A percentile compares a stretch with the other conserved stretches of the same genome.
Evolutionary conservation across 30 jellyfish, hydroid and myxozoan genomes (phyloP).

Genomic region (Mastigias papua): DNA sequence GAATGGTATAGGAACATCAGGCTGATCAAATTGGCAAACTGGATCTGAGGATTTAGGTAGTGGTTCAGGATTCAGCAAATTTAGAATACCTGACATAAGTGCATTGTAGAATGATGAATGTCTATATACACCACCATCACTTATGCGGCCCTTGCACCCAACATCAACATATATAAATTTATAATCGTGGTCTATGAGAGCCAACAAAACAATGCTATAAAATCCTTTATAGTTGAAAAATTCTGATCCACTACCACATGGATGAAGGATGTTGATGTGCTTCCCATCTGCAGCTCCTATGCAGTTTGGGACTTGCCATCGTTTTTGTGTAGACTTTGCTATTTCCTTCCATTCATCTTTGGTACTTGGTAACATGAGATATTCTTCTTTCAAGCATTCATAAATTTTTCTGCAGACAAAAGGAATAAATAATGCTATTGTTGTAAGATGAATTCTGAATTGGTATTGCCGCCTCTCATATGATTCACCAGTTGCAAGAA

Average conservation of each 20-base stretch:
- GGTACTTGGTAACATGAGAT: constrained; percentile 37
- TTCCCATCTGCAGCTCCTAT: constrained; percentile 76
- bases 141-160: constrained; percentile 79
- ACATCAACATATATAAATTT: constrained; percentile 61
- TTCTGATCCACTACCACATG: constrained; percentile 46
- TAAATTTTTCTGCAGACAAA: constrained; percentile 34
- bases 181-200: constrained; percentile 55
- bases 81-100: neutral
- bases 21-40: constrained; percentile 25
- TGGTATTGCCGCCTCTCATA: constrained; percentile 60
- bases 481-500: constrained; percentile 68
- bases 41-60: constrained; percentile 22
- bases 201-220: constrained; percentile 64
- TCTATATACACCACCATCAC: constrained; percentile 74
- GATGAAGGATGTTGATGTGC: constrained; percentile 51
- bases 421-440: constrained; percentile 31
- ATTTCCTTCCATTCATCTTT: constrained; percentile 54
- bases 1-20: constrained; percentile 28
- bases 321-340: constrained; percentile 35
- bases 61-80: constrained; percentile 56
- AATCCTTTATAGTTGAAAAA: constrained; percentile 59
- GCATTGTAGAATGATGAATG: constrained; percentile 16
- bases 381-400: constrained; percentile 18
- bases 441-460: constrained; percentile 44
- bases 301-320: constrained; percentile 69